Base-by-base conservation (phyloP, 2,888 invertebrate species). In the Yponomeuta plumbellus region DNA sequence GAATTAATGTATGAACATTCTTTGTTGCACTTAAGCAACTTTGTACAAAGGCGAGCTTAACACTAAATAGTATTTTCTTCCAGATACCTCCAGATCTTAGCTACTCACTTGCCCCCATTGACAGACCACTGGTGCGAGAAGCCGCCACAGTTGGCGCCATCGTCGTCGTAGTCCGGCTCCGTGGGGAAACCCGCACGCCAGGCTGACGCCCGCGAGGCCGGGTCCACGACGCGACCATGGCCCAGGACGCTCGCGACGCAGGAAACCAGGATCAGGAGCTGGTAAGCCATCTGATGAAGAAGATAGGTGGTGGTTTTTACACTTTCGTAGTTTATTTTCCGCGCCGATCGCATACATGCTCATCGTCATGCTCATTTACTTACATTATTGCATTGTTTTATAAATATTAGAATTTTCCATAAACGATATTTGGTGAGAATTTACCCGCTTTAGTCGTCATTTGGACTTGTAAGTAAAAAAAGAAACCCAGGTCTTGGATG, bases 71-170 rank as follows among this genome's bases (percentile, higher is more conserved):
- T n/a, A n/a, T n/a, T n/a, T n/a, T n/a, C n/a, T n/a, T 39, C 5
- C 39, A 39, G 39, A 39, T 8, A 8, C 39, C 39, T 39, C 6
- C 2, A 13, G 44, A 2, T 5, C 17, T 52, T 5, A 52, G 1
- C 21, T n/a, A 57, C 65, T 57, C 20, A 92, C 89, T 94, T 95
- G 22, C 97, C 97, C 0, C 89, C 92, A 77, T 96, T 97, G 20
- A 85, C 91, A 44, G 92, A 90, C 93, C 95, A 95, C 78, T 97
- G 97, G 66, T 94, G 92, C 40, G 94, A 92, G 77, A 94, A 96
- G 0, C 97, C 97, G 0, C 97, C 97, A 75, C 97, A 97, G 83
- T 95, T 96, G 6, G 94, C 87, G 72, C 96, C 96, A 74, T 96
- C 95, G 76, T 97, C 97, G 75, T 97, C 96, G 78, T 96, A 97